A percentile compares a stretch with the other conserved stretches of the same genome.
Conservation (phyloP, 2,888 invertebrate species). For the Dryobota labecula region DNA sequence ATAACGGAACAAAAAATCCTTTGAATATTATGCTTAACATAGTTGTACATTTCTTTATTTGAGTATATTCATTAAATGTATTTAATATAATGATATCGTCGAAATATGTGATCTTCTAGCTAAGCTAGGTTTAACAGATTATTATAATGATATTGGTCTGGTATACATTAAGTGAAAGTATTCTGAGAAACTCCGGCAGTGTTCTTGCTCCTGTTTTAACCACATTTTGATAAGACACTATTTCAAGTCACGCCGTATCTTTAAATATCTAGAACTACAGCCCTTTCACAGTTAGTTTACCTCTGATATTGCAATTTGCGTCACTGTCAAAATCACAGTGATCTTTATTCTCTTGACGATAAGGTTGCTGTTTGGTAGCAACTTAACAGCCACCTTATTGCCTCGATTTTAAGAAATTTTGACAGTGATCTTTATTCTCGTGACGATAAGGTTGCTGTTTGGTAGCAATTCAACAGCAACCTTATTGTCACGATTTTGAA, state of each 20-base stretch:
- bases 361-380: constrained; percentile 3
- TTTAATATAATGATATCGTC: constrained; percentile 44
- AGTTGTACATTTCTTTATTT: constrained; percentile 30
- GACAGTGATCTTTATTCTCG: not conserved
- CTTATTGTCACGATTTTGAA: no score
- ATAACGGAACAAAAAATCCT: constrained; percentile 32
- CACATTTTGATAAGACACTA: not conserved
- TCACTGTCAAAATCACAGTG: not conserved
- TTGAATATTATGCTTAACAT: constrained; percentile 17
- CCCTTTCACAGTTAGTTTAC: not conserved
- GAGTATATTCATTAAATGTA: constrained; percentile 24
- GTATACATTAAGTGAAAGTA: constrained; percentile 32
- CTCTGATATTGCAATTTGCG: no score
- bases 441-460: not conserved
- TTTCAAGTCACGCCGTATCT: not conserved
- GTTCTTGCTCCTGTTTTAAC: not conserved
- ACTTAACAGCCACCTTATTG: no score
- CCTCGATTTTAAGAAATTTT: no score
- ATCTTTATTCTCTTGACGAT: not conserved
- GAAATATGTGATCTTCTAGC: constrained; percentile 65
- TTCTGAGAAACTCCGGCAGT: not conserved
- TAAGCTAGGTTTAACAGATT: constrained; percentile 61
- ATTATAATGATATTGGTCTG: constrained; percentile 21
- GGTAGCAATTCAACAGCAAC: no score
- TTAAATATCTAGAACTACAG: not conserved